phyloP scores from a whole-genome alignment of 64 coral and sea anemone species.

The Stichodactyla mertensii region DNA sequence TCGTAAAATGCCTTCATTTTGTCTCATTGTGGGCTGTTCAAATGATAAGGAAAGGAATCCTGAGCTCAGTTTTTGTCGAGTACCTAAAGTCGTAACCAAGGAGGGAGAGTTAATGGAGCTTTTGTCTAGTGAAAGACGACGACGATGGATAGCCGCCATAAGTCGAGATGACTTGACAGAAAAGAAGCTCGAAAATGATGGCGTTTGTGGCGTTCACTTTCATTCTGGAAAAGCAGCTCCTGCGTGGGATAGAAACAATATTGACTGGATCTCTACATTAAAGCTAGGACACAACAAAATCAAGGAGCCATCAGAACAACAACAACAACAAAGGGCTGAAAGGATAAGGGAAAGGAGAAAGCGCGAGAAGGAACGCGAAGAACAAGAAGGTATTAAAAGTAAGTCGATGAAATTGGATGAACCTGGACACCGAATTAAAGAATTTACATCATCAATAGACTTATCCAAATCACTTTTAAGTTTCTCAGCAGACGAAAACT shows the following conservation, averaged over 20 bases:
- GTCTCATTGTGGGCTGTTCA: slow-evolving; percentile 44
- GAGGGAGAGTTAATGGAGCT: slow-evolving; percentile 40
- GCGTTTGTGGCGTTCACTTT: slow-evolving; percentile 48
- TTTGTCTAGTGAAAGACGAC: slow-evolving; percentile 45
- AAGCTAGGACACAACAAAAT: slow-evolving; percentile 50
- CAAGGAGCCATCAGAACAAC: neutral
- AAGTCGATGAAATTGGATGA: slow-evolving; percentile 29
- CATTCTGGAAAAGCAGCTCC: slow-evolving; percentile 47
- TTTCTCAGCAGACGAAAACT: too few relatives aligned
- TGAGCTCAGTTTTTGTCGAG: slow-evolving; percentile 45
- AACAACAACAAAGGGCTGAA: slow-evolving; percentile 33
- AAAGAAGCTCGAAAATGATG: slow-evolving; percentile 31
- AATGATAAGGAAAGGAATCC: slow-evolving; percentile 31
- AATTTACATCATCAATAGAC: too few relatives aligned
- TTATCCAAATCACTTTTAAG: too few relatives aligned
- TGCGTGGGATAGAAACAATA: slow-evolving; percentile 44
- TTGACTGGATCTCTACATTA: slow-evolving; percentile 41
- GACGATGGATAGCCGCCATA: slow-evolving; percentile 27
- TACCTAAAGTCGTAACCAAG: slow-evolving; percentile 21
- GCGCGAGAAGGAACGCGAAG: slow-evolving; percentile 4
- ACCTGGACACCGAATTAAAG: slow-evolving; percentile 31
- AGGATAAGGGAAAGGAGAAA: slow-evolving; percentile 33
- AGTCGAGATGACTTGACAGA: slow-evolving; percentile 53
- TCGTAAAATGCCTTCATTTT: slow-evolving; percentile 46
- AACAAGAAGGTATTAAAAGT: neutral